phyloP scores from a whole-genome alignment of 2,797 vertebrate species.

The Gadopsis bispinosus region DNA sequence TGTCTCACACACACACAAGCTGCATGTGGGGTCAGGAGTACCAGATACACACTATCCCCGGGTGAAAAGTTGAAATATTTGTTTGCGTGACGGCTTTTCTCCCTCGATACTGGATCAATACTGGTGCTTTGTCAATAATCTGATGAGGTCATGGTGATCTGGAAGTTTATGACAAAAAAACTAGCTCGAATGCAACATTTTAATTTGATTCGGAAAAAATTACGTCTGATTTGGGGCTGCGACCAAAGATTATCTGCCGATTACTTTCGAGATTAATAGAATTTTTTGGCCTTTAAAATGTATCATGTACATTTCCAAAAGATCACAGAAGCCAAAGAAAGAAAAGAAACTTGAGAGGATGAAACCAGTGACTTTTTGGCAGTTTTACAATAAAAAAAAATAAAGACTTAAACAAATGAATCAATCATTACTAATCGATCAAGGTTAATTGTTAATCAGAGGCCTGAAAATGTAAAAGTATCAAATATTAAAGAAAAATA shows the following conservation, averaged over 20 bases:
- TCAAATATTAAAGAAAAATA: neutral
- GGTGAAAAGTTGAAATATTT: conserved; percentile 9
- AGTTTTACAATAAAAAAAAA: neutral
- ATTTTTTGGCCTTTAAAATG: neutral
- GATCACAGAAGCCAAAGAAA: too few relatives aligned
- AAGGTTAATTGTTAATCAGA: neutral
- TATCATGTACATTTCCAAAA: neutral
- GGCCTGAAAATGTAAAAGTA: neutral
- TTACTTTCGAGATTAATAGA: neutral
- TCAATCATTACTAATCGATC: too few relatives aligned
- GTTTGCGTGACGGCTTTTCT: conserved; percentile 11
- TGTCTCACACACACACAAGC: conserved; percentile 4
- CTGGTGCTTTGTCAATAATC: neutral
- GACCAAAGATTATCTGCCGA: too few relatives aligned
- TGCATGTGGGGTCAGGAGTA: conserved; percentile 30
- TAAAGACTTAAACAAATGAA: too few relatives aligned
- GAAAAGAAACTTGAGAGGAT: too few relatives aligned
- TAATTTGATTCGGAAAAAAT: neutral
- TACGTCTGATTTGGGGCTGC: too few relatives aligned
- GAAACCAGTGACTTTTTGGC: neutral
- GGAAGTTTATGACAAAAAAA: neutral
- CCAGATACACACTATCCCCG: conserved; percentile 14
- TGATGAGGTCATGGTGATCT: too few relatives aligned
- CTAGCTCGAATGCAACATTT: neutral
- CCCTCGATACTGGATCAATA: neutral